These are phyloP conservation scores for Anoplophora glabripennis DNA, from an alignment of 1,140 invertebrate genomes.

Conservation along the genomic window DNA sequence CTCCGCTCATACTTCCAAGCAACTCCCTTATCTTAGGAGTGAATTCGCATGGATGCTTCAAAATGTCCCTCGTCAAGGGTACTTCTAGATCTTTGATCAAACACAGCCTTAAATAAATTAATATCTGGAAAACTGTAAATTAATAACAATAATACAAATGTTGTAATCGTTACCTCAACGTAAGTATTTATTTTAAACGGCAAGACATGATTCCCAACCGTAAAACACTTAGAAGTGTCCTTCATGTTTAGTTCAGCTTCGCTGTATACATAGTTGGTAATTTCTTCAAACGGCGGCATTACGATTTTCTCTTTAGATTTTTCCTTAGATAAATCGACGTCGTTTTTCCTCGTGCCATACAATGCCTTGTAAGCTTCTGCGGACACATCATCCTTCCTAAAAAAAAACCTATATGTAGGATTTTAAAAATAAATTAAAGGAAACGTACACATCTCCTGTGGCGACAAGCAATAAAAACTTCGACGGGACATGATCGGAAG, in stretches of 20 bases:
- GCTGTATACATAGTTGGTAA: slow-evolving; percentile 52
- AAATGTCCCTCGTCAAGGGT: slow-evolving; percentile 44
- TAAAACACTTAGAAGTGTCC: slow-evolving; percentile 50
- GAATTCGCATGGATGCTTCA: slow-evolving; percentile 61
- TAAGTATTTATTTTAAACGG: slow-evolving; percentile 65
- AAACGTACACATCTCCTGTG: slow-evolving; percentile 71
- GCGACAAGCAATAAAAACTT: slow-evolving; percentile 81
- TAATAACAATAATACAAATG: slow-evolving; percentile 11
- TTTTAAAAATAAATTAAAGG: slow-evolving; percentile 1
- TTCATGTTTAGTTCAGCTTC: slow-evolving; percentile 48
- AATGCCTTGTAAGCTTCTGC: slow-evolving; percentile 69
- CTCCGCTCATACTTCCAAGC: slow-evolving; percentile 48
- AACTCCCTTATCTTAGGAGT: slow-evolving; percentile 62
- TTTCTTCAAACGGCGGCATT: slow-evolving; percentile 45
- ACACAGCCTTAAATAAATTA: slow-evolving; percentile 75
- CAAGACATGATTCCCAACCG: slow-evolving; percentile 62
- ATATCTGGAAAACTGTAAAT: slow-evolving; percentile 56
- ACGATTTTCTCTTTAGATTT: slow-evolving; percentile 41
- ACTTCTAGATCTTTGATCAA: slow-evolving; percentile 57
- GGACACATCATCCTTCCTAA: slow-evolving; percentile 73
- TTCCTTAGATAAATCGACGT: slow-evolving; percentile 39
- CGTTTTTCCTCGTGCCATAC: slow-evolving; percentile 54
- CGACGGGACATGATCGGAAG: slow-evolving; percentile 74
- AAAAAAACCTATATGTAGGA: slow-evolving; percentile 11
- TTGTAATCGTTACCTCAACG: slow-evolving; percentile 55